Evolutionary conservation across 2,888 invertebrate genomes (phyloP), one percentile per base, ranked within the genome.

Genomic region (Cancer borealis): DNA sequence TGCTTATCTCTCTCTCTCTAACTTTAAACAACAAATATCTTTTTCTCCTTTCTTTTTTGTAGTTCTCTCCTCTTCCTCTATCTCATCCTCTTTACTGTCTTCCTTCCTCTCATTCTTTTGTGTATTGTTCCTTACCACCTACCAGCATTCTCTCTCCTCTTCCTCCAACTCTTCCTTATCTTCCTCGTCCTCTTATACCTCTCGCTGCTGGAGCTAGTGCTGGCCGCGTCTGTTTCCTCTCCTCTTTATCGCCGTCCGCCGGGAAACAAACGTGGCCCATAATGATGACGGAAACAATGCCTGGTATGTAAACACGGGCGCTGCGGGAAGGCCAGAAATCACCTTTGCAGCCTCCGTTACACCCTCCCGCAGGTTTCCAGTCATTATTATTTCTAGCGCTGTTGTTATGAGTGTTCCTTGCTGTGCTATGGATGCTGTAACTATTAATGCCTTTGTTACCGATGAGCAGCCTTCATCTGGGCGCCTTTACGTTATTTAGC

Each of bases 391-490:
- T 73, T 73, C 17, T 21, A 21, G 21, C 26, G 6, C 73, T 26
- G 73, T 21, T 73, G 26, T 73, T 73, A n/a, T 73, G 73, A 73
- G 17, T 26, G 73, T 73, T 73, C 6, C n/a, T 73, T 8, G 73
- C 26, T 73, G 73, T 73, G 73, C 66, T 66, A n/a, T 66, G 66
- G 3, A 17, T 10, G 66, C 73, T 73, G n/a, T 73, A 26, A 26
- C 73, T 73, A 73, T 73, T 73, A 73, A 73, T 73, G 26, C 73
- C 73, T 73, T 21, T 21, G 73, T 73, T 73, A 73, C 73, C n/a
- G n/a, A 73, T 21, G 73, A 26, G 26, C 73, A n/a, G n/a, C 73
- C 73, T 73, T 21, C 73, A 26, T 26, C 26, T 73, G 26, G 1
- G n/a, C 5, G n/a, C 73, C 14, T 21, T 73, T n/a, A 4, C 73